phyloP scores from a whole-genome alignment of 2,113 vertebrate genomes.

The Oriolus oriolus region DNA sequence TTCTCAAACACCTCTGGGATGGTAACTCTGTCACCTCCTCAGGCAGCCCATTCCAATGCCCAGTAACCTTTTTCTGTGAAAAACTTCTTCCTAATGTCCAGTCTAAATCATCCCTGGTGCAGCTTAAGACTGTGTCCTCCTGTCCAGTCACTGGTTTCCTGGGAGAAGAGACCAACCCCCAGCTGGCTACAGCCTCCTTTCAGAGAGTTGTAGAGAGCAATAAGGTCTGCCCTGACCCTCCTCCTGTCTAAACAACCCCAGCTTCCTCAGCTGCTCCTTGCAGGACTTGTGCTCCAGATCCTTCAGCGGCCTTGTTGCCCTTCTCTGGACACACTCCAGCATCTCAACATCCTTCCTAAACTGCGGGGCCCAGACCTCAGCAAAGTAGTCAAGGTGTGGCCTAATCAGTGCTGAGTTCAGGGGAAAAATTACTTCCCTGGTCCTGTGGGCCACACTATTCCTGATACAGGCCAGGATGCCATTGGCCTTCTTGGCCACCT shows the following conservation, averaged over 20 bases:
- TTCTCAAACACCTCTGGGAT: background rate
- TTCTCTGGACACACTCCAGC: background rate
- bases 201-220: background rate
- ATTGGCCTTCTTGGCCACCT: background rate
- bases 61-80: background rate
- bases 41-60: background rate
- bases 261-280: background rate
- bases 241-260: too few species aligned
- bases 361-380: background rate
- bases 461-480: background rate
- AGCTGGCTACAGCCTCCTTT: background rate
- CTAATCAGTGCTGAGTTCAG: background rate
- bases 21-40: fast-evolving
- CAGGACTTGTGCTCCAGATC: background rate
- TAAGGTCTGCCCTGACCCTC: too few species aligned
- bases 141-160: background rate
- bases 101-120: background rate
- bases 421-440: background rate
- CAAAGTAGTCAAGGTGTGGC: background rate
- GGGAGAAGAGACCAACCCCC: background rate
- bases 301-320: background rate
- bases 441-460: background rate
- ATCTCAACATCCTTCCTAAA: background rate
- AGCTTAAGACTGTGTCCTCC: background rate
- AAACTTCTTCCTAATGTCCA: background rate